Evolutionary conservation across 1,140 invertebrate species (phyloP).

Genomic region (Palaemon carinicauda): DNA sequence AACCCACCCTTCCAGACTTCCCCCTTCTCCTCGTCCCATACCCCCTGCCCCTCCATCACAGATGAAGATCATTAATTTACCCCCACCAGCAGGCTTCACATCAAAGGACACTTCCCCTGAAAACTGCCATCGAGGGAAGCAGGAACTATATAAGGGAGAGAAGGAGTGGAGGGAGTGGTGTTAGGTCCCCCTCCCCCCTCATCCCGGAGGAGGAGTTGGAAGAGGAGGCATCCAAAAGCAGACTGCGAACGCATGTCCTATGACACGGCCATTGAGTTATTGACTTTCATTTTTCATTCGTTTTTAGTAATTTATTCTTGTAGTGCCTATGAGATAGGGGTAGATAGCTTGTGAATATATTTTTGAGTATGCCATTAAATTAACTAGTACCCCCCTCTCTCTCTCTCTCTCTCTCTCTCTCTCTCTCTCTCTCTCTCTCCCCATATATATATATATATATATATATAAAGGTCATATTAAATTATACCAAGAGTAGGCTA

Average conservation of each 20-base stretch:
- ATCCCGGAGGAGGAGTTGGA: background rate
- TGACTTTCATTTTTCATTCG: too few species aligned
- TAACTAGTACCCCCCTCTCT: too few species aligned
- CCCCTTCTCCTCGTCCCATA: background rate
- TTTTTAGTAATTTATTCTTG: too few species aligned
- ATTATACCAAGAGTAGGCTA: too few species aligned
- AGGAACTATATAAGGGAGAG: slow-evolving; percentile 24
- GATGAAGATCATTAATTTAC: slow-evolving; percentile 35
- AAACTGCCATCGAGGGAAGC: background rate
- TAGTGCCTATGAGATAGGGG: too few species aligned
- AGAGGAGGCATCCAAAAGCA: background rate
- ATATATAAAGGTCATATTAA: too few species aligned
- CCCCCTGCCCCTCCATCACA: background rate
- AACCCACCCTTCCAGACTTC: background rate
- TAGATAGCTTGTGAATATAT: too few species aligned
- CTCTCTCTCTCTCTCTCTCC: too few species aligned
- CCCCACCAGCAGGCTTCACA: slow-evolving; percentile 20
- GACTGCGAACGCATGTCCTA: background rate
- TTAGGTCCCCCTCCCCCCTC: background rate
- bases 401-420: too few species aligned
- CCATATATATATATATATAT: too few species aligned
- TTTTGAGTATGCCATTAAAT: too few species aligned
- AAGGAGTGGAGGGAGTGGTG: background rate
- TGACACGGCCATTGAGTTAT: too few species aligned
- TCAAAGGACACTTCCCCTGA: slow-evolving; percentile 11